Percentiles rank a stretch among this genome's conserved stretches.
phyloP scores from a whole-genome alignment of 35 echinoderm and acorn worm genomes.

The Hemicentrotus pulcherrimus region DNA sequence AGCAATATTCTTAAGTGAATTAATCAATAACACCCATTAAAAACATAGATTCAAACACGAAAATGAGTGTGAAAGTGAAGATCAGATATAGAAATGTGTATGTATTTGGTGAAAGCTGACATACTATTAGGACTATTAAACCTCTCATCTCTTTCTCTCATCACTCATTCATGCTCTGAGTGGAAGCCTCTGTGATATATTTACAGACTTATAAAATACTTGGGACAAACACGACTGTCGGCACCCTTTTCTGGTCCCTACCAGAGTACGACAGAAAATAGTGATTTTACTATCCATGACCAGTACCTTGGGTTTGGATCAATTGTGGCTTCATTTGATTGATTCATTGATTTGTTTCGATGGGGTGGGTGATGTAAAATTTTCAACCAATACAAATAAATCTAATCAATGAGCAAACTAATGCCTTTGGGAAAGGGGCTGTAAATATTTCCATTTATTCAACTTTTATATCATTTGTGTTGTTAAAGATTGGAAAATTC shows the following conservation, averaged over 20 bases:
- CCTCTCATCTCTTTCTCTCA: constrained; percentile 9
- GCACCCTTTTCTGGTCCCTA: not conserved
- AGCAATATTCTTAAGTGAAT: not conserved
- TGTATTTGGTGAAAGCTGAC: not conserved
- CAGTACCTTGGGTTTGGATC: not conserved
- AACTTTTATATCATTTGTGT: no score
- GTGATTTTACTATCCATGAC: not conserved
- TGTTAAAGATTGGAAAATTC: no score
- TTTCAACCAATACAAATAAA: no score
- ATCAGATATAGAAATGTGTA: not conserved
- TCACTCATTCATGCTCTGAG: not conserved
- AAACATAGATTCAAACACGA: not conserved
- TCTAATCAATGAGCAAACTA: no score
- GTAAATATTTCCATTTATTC: no score
- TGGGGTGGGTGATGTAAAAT: no score
- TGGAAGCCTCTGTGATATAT: not conserved
- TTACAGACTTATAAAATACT: not conserved
- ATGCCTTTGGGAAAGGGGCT: no score
- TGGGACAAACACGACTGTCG: not conserved
- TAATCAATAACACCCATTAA: not conserved
- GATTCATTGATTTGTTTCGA: no score
- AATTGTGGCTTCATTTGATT: no score
- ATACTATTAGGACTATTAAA: not conserved
- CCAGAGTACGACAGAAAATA: not conserved
- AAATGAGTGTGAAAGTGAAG: not conserved